These are phyloP conservation scores for Cabera pusaria DNA, from an alignment of 2,888 invertebrate genomes.

Conservation along the genomic window DNA sequence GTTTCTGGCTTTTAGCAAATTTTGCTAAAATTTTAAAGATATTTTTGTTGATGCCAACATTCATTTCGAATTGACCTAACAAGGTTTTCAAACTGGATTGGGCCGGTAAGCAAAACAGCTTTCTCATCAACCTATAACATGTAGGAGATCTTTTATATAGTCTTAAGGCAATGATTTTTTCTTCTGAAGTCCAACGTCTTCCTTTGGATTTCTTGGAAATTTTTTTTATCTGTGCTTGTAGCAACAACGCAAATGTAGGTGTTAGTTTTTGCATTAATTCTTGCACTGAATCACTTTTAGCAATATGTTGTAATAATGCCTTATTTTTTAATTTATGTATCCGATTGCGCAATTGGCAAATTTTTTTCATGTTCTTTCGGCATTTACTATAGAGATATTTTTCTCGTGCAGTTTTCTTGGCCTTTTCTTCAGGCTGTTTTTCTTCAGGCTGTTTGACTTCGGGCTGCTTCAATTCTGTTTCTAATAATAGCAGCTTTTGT, in stretches of 20 bases:
- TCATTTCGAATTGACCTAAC: slow-evolving; percentile 1
- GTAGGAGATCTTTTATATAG: slow-evolving; percentile 3
- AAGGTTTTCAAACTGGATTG: background rate
- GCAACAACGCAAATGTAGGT: background rate
- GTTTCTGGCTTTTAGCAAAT: background rate
- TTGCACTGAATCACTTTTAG: background rate
- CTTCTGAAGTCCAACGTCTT: background rate
- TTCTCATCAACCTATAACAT: background rate
- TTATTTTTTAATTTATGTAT: background rate
- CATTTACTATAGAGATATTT: slow-evolving; percentile 1
- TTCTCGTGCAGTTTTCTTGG: too few relatives aligned
- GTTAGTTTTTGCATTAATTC: background rate
- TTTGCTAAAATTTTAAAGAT: background rate
- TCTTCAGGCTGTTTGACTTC: too few relatives aligned
- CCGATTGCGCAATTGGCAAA: background rate
- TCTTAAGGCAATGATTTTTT: background rate
- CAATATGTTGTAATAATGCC: background rate
- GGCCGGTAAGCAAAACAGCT: slow-evolving; percentile 2
- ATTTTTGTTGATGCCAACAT: background rate
- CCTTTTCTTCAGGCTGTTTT: too few relatives aligned
- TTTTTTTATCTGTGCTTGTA: background rate
- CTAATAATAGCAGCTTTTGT: too few relatives aligned
- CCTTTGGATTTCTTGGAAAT: background rate
- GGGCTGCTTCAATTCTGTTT: too few relatives aligned
- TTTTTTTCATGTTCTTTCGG: background rate